phyloP scores from a whole-genome alignment of 1,140 invertebrate species.

The Copidosoma floridanum region DNA sequence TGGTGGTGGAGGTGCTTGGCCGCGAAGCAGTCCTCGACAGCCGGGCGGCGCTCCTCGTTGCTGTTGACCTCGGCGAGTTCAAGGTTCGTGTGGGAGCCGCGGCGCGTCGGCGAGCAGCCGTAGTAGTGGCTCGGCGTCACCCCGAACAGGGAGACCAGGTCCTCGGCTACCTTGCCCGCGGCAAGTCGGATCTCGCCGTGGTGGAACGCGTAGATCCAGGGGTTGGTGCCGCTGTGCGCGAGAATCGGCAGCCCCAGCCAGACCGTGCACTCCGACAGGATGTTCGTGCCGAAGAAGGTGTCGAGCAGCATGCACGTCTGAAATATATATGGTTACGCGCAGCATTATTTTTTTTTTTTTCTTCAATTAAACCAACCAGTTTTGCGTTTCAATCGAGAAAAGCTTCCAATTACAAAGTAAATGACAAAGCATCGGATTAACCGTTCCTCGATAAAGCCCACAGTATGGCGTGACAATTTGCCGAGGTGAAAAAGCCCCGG shows the following conservation, averaged over 20 bases:
- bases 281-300: slow-evolving; percentile 56
- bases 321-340: slow-evolving; percentile 41
- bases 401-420: too few relatives aligned
- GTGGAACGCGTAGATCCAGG: slow-evolving; percentile 69
- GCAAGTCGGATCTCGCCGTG: slow-evolving; percentile 65
- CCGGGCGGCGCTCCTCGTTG: slow-evolving; percentile 36
- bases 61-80: slow-evolving; percentile 47
- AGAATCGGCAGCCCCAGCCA: slow-evolving; percentile 62
- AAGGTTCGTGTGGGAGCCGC: slow-evolving; percentile 45
- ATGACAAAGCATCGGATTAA: too few relatives aligned
- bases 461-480: too few relatives aligned
- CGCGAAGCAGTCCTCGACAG: slow-evolving; percentile 47
- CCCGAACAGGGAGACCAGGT: slow-evolving; percentile 52
- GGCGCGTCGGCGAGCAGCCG: slow-evolving; percentile 44
- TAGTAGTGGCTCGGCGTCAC: slow-evolving; percentile 50
- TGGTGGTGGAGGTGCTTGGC: slow-evolving; percentile 36
- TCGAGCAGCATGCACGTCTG: slow-evolving; percentile 63
- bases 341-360: too few relatives aligned
- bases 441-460: too few relatives aligned
- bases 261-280: slow-evolving; percentile 59
- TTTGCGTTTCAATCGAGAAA: too few relatives aligned
- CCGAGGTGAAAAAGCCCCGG: too few relatives aligned
- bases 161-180: slow-evolving; percentile 60
- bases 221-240: slow-evolving; percentile 64
- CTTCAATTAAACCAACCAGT: too few relatives aligned